Evolutionary conservation across 2,797 vertebrate species (phyloP), one percentile per base, ranked within the genome.

Genomic region (Poecile montanus): DNA sequence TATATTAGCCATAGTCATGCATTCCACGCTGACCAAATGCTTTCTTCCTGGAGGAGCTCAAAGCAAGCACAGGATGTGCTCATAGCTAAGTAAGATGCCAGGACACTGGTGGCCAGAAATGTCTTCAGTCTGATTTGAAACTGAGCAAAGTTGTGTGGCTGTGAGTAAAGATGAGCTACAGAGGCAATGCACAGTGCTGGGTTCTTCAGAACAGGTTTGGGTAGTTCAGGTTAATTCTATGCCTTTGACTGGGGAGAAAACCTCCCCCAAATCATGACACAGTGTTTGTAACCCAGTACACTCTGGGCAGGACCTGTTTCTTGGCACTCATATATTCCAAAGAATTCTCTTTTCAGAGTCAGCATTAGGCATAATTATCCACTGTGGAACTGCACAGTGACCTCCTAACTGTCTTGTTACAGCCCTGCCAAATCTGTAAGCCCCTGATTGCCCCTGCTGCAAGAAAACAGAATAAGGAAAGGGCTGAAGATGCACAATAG

Each of bases 201-300:
- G 47, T 60, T 94, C 66, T 86, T 50, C 70, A 72, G 54, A 92
- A 86, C 87, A 61, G 86, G 74, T 95, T 81, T 91, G 66, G 23
- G 63, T 65, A 56, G 66, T 56, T 65, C 51, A 57, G 32, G 71
- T 89, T 84, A 53, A 78, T 68, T 48, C 50, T 78, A 2, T 47
- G 27, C 47, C 67, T 65, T 62, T 40, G n/a, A 26, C 72, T 47
- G 67, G 6, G 56, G 44, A 73, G 40, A 90, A 94, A 91, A 73
- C 47, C 25, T 88, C 42, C 61, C 47, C 58, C 61, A 95, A 93
- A n/a, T 56, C 40, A 44, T 44, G 21, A 68, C 26, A 62, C 14
- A 16, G 36, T 83, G 53, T n/a, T 60, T 66, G 40, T 34, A 77
- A 54, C 54, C 29, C 50, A 29, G 53, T 26, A 13, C n/a, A 19